Conservation (phyloP, 2,888 invertebrate species). For the Timema cristinae region DNA sequence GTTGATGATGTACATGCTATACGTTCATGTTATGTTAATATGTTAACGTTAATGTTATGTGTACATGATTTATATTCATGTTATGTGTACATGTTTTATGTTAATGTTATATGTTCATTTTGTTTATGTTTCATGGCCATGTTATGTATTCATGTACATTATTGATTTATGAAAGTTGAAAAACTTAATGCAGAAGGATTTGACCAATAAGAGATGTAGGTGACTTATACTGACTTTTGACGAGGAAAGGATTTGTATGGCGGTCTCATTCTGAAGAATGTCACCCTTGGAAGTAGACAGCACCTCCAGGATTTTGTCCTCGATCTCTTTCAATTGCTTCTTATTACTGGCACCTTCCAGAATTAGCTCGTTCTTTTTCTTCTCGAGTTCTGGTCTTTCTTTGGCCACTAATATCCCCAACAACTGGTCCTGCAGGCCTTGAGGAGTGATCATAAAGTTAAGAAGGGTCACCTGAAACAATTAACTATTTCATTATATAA, state of each 20-base stretch:
- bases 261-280: constrained; percentile 92
- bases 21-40: too few species aligned
- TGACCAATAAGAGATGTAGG: too few species aligned
- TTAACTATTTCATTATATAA: neutral
- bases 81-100: too few species aligned
- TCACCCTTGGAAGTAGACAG: constrained; percentile 86
- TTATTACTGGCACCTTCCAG: constrained; percentile 89
- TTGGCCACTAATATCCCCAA: constrained; percentile 88
- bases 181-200: too few species aligned
- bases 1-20: too few species aligned
- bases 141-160: too few species aligned
- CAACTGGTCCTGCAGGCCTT: constrained; percentile 89
- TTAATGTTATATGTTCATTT: too few species aligned
- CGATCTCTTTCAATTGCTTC: constrained; percentile 82
- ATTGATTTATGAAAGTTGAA: too few species aligned
- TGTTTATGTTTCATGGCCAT: too few species aligned
- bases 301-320: constrained; percentile 89
- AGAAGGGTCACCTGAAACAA: constrained; percentile 68
- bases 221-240: constrained; percentile 53
- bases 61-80: too few species aligned
- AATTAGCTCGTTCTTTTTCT: constrained; percentile 89
- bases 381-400: constrained; percentile 84
- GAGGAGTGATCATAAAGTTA: constrained; percentile 93
- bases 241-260: constrained; percentile 84
- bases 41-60: too few species aligned